Conservation (phyloP, 2,113 vertebrate species). For the Spilogale gracilis region DNA sequence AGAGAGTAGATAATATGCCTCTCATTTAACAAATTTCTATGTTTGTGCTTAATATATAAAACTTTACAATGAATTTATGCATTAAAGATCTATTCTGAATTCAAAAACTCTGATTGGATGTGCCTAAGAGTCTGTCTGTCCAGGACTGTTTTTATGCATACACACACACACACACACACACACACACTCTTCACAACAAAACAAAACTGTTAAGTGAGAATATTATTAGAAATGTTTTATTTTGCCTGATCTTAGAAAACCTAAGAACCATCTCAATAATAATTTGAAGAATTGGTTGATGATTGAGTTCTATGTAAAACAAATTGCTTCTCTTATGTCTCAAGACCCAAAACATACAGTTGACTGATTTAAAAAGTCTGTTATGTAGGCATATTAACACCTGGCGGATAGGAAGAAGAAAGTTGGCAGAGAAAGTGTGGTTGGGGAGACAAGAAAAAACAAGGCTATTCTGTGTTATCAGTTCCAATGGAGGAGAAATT, state of each 20-base stretch:
- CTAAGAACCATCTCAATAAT: background rate
- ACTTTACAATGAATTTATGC: background rate
- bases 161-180: rapidly evolving
- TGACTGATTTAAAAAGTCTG: background rate
- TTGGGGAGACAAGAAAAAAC: background rate
- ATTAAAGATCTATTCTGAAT: background rate
- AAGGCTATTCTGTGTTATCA: background rate
- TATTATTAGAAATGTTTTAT: background rate
- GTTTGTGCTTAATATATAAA: background rate
- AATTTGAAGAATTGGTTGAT: background rate
- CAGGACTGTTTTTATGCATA: background rate
- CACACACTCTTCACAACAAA: background rate
- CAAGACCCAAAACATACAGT: background rate
- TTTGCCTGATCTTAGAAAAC: slow-evolving; percentile 9
- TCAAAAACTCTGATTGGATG: background rate
- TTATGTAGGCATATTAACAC: background rate
- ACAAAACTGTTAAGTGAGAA: background rate
- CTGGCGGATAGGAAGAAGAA: background rate
- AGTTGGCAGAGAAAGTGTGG: background rate
- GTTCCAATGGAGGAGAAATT: background rate
- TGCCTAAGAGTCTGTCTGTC: background rate
- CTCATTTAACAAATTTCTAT: background rate
- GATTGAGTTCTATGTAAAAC: background rate
- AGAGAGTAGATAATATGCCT: background rate
- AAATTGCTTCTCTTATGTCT: background rate